phyloP scores from a whole-genome alignment of 1,140 invertebrate species.

The Spodoptera litura region DNA sequence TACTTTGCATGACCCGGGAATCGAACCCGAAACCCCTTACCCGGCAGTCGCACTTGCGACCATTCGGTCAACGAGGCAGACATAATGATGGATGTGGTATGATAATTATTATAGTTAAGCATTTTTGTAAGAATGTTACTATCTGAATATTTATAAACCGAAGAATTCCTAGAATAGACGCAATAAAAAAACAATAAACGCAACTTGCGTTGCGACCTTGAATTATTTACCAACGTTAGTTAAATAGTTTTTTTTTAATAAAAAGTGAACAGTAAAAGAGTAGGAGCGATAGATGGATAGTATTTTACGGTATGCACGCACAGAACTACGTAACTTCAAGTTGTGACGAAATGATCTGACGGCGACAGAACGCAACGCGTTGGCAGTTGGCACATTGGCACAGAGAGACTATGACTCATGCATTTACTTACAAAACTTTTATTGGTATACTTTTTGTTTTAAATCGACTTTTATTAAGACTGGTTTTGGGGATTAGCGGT shows the following conservation, averaged over 20 bases:
- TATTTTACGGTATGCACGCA: constrained; percentile 32
- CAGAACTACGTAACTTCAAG: constrained; percentile 1
- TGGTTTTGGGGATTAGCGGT: background rate
- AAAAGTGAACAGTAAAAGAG: background rate
- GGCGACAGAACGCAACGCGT: constrained; percentile 24
- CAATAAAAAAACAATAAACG: constrained; percentile 6
- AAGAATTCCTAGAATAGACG: background rate
- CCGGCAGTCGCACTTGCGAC: no score
- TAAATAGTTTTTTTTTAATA: constrained; percentile 2
- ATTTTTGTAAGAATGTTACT: no score
- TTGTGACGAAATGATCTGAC: constrained; percentile 17
- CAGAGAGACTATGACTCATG: constrained; percentile 19
- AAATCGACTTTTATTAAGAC: background rate
- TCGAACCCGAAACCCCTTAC: no score
- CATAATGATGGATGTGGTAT: no score
- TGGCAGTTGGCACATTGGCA: background rate
- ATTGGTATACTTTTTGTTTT: constrained; percentile 15
- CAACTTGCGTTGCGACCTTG: constrained; percentile 9
- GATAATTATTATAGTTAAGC: no score
- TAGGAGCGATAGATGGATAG: constrained; percentile 15
- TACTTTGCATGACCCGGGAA: no score
- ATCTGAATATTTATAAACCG: no score
- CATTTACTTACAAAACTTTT: background rate
- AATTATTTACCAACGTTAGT: constrained; percentile 20
- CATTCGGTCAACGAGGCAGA: no score